Conservation (phyloP, 2,113 vertebrate species). For the Mesitornis unicolor region DNA sequence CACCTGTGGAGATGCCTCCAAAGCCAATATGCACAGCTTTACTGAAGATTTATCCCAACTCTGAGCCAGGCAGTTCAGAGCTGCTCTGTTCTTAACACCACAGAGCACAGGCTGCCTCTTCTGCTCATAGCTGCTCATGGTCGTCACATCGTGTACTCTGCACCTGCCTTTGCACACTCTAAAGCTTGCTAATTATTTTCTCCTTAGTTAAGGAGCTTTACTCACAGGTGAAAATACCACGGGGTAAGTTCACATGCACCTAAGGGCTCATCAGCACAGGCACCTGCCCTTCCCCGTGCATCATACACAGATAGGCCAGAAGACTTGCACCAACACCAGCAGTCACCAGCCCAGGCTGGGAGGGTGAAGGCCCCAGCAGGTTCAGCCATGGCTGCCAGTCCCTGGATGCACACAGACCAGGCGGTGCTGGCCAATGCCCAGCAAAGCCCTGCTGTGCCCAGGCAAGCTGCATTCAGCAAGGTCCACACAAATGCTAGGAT, state of each 20-base stretch:
- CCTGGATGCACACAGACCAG: background rate
- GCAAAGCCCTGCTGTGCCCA: background rate
- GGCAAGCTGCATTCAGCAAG: background rate
- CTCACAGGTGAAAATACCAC: background rate
- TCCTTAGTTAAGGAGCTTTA: background rate
- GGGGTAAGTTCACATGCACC: background rate
- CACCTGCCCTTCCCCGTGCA: background rate
- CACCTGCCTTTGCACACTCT: background rate
- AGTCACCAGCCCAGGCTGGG: background rate
- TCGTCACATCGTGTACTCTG: background rate
- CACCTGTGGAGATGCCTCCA: background rate
- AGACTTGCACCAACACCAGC: accelerated
- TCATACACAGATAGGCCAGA: background rate
- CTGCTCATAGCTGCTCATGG: background rate
- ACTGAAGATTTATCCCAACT: background rate
- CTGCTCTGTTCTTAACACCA: background rate
- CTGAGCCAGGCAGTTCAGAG: background rate
- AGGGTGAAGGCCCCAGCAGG: background rate
- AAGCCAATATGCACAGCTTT: background rate
- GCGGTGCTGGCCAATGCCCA: background rate
- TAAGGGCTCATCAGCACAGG: background rate
- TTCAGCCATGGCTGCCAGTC: background rate
- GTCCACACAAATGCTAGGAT: background rate
- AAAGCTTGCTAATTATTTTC: background rate
- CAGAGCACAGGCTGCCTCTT: accelerated